phyloP scores from a whole-genome alignment of 2,888 invertebrate species.

The Geotrupes spiniger region DNA sequence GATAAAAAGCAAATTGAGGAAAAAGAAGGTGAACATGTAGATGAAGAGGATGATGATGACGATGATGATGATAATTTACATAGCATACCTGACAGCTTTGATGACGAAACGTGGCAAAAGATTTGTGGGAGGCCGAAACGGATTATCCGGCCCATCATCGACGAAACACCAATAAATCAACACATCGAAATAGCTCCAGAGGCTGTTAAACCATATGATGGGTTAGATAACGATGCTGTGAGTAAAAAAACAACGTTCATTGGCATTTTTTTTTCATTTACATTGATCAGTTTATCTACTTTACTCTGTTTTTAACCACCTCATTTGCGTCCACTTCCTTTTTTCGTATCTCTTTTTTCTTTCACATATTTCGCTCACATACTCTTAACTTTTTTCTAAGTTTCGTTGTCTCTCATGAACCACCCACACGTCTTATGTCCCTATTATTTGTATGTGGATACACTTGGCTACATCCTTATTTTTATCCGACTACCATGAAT shows the following conservation, averaged over 20 bases:
- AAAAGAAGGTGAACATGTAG: neutral
- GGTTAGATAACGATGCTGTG: slow-evolving; percentile 53
- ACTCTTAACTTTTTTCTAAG: no score
- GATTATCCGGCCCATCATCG: slow-evolving; percentile 49
- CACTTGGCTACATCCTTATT: no score
- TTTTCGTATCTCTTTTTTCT: no score
- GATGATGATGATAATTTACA: slow-evolving; percentile 54
- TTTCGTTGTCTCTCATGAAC: no score
- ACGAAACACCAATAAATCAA: slow-evolving; percentile 47
- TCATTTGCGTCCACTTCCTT: no score
- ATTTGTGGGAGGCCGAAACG: slow-evolving; percentile 49
- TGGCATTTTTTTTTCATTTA: slow-evolving; percentile 1
- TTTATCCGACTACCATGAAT: neutral
- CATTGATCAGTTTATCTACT: slow-evolving; percentile 3
- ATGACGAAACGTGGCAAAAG: slow-evolving; percentile 51
- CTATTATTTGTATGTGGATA: no score
- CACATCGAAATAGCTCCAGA: slow-evolving; percentile 51
- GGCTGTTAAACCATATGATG: slow-evolving; percentile 49
- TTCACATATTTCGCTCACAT: no score
- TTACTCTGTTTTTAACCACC: no score
- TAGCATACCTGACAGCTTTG: slow-evolving; percentile 50
- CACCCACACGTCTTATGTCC: no score
- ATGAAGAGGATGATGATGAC: slow-evolving; percentile 44
- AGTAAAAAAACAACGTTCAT: no score
- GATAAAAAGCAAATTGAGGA: slow-evolving; percentile 5